Percentiles rank a stretch among this genome's conserved stretches.
These are phyloP conservation scores for Lepidocyrtinus sp. DNA, from an alignment of 2,888 invertebrate genomes.

Conservation along the genomic window DNA sequence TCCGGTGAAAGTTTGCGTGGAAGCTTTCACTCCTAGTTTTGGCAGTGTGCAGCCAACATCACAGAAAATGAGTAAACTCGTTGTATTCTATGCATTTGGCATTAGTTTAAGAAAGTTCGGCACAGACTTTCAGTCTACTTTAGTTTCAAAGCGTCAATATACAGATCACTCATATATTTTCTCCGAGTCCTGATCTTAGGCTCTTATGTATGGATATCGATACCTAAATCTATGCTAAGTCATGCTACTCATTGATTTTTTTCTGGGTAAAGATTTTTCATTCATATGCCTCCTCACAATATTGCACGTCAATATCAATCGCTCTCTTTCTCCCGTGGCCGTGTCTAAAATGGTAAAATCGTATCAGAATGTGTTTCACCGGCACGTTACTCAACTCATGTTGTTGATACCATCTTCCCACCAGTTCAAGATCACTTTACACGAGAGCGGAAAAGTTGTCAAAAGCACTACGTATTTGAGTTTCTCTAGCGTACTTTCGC, in stretches of 20 bases:
- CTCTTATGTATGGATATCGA: not conserved
- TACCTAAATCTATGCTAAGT: not conserved
- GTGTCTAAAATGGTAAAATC: too few species aligned
- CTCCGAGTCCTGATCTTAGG: too few species aligned
- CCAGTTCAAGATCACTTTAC: not conserved
- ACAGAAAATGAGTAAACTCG: not conserved
- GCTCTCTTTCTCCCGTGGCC: not conserved
- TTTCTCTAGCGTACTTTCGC: not conserved
- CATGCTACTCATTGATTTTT: not conserved
- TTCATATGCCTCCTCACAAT: not conserved
- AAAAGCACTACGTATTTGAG: not conserved
- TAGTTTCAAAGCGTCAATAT: not conserved
- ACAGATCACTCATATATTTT: not conserved
- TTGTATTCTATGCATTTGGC: not conserved
- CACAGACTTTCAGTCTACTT: not conserved
- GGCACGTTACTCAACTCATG: not conserved
- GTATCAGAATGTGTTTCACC: not conserved
- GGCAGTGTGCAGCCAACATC: not conserved
- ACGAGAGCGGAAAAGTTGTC: not conserved
- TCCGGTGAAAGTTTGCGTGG: not conserved
- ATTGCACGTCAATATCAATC: not conserved
- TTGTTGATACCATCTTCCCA: not conserved
- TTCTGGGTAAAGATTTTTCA: not conserved
- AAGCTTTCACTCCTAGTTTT: not conserved
- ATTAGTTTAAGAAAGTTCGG: not conserved